Evolutionary conservation across 2,113 vertebrate genomes (phyloP), one percentile per base, ranked within the genome.

Genomic region (Sardina pilchardus): DNA sequence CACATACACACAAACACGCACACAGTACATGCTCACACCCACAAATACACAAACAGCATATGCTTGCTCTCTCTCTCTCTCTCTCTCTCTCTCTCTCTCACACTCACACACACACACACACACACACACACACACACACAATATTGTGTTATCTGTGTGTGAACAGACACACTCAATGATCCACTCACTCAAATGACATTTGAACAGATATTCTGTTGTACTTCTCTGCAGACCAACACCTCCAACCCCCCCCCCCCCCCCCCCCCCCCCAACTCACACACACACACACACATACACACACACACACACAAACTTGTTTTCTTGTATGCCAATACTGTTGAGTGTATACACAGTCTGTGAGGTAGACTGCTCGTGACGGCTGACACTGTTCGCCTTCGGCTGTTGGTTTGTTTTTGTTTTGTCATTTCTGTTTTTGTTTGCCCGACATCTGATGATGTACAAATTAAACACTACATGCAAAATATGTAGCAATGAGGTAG

Each of bases 401-500:
- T 83, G 83, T 87, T 75, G 26, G 19, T 85, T 82, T 82, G 81
- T 88, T 89, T 42, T 85, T 84, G 85, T 95, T 94, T 59, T 24
- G 53, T 24, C 3, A 6, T 24, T 4, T 59, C 6, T 59, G 53
- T 24, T 59, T 59, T 19, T 59, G 53, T 59, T 59, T 59, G 53
- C 53, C 53, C 21, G 96, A 97, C 96, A 97, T 97, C 97, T 96
- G 96, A 96, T 95, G 96, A 96, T 96, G 96, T 94, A 94, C 94
- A 95, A 96, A 96, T 96, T 96, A 97, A 97, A 97, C 96, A 97
- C 96, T 96, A 96, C 95, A 96, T 95, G 95, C 97, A 96, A 96
- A 96, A 96, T 97, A 97, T 96, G 96, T 96, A 97, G 96, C 96
- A 96, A 97, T 97, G 97, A 98, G 97, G 97, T 98, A 98, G 97